phyloP scores from a whole-genome alignment of 2,888 invertebrate genomes.

The Drosophila rellima region DNA sequence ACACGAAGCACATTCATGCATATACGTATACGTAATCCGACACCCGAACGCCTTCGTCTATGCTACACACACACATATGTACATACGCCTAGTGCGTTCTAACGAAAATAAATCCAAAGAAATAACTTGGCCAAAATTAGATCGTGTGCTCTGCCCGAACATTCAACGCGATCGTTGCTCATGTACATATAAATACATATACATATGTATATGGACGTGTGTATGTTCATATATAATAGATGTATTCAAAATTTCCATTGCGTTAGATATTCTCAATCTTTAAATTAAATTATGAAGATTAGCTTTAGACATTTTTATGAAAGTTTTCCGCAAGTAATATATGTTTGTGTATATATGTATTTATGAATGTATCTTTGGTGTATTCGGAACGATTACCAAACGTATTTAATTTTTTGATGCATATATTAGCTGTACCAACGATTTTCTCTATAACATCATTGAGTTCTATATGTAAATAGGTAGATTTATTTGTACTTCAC shows the following conservation, averaged over 20 bases:
- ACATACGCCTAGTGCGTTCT: conserved; percentile 48
- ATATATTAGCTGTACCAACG: conserved; percentile 38
- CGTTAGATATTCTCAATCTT: conserved; percentile 38
- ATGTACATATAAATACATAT: conserved; percentile 19
- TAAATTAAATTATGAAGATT: conserved; percentile 27
- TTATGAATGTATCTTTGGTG: conserved; percentile 22
- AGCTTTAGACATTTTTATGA: conserved; percentile 24
- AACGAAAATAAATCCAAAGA: conserved; percentile 71
- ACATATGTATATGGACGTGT: neutral
- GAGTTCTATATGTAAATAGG: conserved; percentile 22
- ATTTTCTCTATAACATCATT: conserved; percentile 34
- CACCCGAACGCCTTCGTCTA: conserved; percentile 70
- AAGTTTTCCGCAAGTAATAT: conserved; percentile 44
- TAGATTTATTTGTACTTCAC: conserved; percentile 47
- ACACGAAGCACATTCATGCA: conserved; percentile 38
- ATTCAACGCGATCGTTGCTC: conserved; percentile 19
- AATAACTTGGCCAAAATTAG: conserved; percentile 85
- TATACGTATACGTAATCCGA: conserved; percentile 79
- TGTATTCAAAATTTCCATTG: conserved; percentile 52
- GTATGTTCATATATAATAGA: neutral
- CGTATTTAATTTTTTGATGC: conserved; percentile 44
- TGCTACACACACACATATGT: conserved; percentile 21
- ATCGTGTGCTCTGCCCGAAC: conserved; percentile 62
- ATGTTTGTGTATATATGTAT: conserved; percentile 15
- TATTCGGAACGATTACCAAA: conserved; percentile 71